Conservation (phyloP, 2,888 invertebrate genomes). For the Cataglyphis altisquamis region DNA sequence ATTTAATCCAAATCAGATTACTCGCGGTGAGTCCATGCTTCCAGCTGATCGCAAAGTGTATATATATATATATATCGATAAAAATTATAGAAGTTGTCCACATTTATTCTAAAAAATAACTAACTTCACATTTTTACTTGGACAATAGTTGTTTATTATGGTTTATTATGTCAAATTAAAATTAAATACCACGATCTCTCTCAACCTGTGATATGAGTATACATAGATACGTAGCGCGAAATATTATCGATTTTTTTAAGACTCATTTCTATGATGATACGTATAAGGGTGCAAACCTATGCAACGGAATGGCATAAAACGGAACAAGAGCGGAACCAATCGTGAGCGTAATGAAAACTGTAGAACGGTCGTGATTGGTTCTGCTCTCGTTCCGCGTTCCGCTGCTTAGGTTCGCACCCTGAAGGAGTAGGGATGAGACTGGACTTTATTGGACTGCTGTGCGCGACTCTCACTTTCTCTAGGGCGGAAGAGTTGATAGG, state of each 20-base stretch:
- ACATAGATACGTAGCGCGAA: slow-evolving; percentile 67
- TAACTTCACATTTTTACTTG: not conserved
- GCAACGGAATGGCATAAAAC: too few species aligned
- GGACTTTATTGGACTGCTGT: slow-evolving; percentile 4
- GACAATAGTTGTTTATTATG: slow-evolving; percentile 71
- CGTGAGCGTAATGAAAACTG: too few species aligned
- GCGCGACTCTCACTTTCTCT: slow-evolving; percentile 43
- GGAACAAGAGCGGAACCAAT: too few species aligned
- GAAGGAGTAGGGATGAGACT: too few species aligned
- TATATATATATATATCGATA: too few species aligned
- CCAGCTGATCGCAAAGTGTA: not conserved
- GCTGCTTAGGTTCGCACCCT: too few species aligned
- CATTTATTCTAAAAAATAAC: not conserved
- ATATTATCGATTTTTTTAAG: slow-evolving; percentile 70
- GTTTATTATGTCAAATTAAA: slow-evolving; percentile 49
- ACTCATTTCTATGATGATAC: slow-evolving; percentile 24
- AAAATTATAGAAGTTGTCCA: not conserved
- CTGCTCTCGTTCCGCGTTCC: too few species aligned
- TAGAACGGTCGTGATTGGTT: too few species aligned
- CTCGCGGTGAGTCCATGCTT: not conserved
- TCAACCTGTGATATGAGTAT: slow-evolving; percentile 64
- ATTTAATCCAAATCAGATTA: not conserved
- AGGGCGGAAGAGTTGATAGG: slow-evolving; percentile 48
- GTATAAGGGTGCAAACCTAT: too few species aligned
- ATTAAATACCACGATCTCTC: slow-evolving; percentile 70